phyloP scores from a whole-genome alignment of 1,140 invertebrate genomes.

The Drosophila sulfurigaster region DNA sequence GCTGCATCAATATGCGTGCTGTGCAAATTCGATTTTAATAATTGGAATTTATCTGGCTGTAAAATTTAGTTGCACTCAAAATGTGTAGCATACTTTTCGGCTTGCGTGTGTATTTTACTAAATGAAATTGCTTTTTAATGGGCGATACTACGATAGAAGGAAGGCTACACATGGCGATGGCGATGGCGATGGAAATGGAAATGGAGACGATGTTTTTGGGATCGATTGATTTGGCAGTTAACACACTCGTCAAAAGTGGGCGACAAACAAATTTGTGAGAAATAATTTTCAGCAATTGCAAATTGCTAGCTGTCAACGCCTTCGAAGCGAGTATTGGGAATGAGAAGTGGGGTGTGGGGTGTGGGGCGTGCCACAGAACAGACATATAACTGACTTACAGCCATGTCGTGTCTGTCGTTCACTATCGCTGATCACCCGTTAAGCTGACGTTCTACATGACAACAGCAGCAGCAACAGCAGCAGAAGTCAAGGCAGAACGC shows the following conservation, averaged over 20 bases:
- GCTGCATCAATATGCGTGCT: slow-evolving; percentile 12
- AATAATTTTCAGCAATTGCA: slow-evolving; percentile 69
- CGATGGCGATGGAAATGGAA: too few species aligned
- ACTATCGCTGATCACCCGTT: slow-evolving; percentile 68
- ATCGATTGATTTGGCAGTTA: slow-evolving; percentile 71
- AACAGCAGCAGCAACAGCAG: slow-evolving; percentile 8
- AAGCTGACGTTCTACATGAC: slow-evolving; percentile 59
- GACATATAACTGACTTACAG: slow-evolving; percentile 7
- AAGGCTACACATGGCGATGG: neutral
- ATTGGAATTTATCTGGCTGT: slow-evolving; percentile 69
- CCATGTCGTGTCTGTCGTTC: slow-evolving; percentile 51
- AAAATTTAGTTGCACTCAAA: slow-evolving; percentile 62
- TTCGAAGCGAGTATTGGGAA: slow-evolving; percentile 4
- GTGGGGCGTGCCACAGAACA: slow-evolving; percentile 14
- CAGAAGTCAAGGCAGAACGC: neutral
- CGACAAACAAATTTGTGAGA: slow-evolving; percentile 35
- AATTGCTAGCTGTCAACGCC: slow-evolving; percentile 67
- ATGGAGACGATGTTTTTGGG: slow-evolving; percentile 24
- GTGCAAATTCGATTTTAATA: slow-evolving; percentile 80
- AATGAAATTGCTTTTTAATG: slow-evolving; percentile 78
- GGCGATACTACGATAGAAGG: slow-evolving; percentile 3
- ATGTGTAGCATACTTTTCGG: slow-evolving; percentile 43
- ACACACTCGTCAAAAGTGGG: slow-evolving; percentile 55
- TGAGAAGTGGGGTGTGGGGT: too few species aligned
- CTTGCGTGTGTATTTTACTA: slow-evolving; percentile 40